phyloP scores from a whole-genome alignment of 2,888 invertebrate genomes.

The Alloplasta piceator region DNA sequence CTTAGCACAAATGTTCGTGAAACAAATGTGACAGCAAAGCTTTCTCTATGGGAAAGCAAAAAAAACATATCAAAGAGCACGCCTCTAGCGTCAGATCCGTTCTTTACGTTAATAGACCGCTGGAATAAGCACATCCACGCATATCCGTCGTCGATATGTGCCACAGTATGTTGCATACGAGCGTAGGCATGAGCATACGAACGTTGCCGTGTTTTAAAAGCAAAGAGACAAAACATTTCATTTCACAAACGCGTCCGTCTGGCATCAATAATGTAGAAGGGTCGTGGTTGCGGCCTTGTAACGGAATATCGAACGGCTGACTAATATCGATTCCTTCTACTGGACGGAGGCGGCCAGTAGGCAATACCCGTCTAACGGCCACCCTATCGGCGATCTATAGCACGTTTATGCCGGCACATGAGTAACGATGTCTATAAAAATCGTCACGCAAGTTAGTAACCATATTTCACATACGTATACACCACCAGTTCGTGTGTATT shows the following conservation, averaged over 20 bases:
- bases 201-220: neutral
- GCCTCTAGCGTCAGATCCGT: neutral
- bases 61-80: too few species aligned
- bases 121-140: neutral
- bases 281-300: slow-evolving; percentile 79
- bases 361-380: slow-evolving; percentile 27
- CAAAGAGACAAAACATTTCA: slow-evolving; percentile 59
- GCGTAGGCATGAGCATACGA: neutral
- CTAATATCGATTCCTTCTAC: slow-evolving; percentile 76
- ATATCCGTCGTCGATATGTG: neutral
- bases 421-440: slow-evolving; percentile 34
- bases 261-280: slow-evolving; percentile 80
- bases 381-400: slow-evolving; percentile 33
- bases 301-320: slow-evolving; percentile 75
- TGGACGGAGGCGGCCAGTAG: slow-evolving; percentile 55
- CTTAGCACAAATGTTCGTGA: neutral
- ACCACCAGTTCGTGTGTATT: neutral
- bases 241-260: slow-evolving; percentile 72
- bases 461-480: neutral
- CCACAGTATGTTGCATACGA: slow-evolving; percentile 2
- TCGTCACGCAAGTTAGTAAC: neutral
- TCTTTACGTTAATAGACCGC: slow-evolving; percentile 13
- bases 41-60: too few species aligned
- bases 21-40: too few species aligned
- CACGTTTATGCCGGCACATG: slow-evolving; percentile 9